Evolutionary conservation across 2,113 vertebrate species (phyloP).

Genomic region (Cryptomyrus ogoouensis): DNA sequence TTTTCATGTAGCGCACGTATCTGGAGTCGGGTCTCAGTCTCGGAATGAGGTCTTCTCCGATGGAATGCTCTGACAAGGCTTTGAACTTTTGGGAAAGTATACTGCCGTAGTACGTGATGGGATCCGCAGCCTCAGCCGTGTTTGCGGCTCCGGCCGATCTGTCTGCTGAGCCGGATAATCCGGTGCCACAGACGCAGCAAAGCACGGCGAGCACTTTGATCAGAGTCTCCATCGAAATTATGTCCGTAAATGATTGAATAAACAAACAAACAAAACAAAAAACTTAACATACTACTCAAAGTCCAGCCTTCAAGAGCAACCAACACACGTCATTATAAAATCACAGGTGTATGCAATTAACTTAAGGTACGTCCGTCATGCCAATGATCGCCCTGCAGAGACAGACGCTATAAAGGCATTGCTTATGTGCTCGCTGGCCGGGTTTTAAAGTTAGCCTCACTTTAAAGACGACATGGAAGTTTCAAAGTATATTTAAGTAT

Average conservation of each 20-base stretch:
- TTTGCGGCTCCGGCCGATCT: constrained; percentile 26
- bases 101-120: constrained; percentile 42
- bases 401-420: neutral
- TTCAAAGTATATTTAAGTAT: neutral
- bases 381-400: neutral
- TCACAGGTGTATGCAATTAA: constrained; percentile 59
- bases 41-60: constrained; percentile 40
- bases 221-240: constrained; percentile 44
- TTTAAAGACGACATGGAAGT: neutral
- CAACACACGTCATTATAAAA: constrained; percentile 35
- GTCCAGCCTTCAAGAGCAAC: constrained; percentile 29
- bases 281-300: constrained; percentile 20
- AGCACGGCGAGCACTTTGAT: constrained; percentile 30
- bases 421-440: neutral
- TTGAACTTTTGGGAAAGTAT: constrained; percentile 71
- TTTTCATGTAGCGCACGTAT: constrained; percentile 81
- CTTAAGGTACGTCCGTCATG: neutral
- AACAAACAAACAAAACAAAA: constrained; percentile 2
- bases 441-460: neutral
- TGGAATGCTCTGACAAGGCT: constrained; percentile 61
- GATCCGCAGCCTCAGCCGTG: neutral
- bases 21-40: constrained; percentile 65
- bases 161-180: constrained; percentile 34
- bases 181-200: constrained; percentile 26
- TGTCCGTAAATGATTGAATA: constrained; percentile 21